Base-by-base conservation (phyloP, 2,797 vertebrate genomes). In the Myotis pilosus region DNA sequence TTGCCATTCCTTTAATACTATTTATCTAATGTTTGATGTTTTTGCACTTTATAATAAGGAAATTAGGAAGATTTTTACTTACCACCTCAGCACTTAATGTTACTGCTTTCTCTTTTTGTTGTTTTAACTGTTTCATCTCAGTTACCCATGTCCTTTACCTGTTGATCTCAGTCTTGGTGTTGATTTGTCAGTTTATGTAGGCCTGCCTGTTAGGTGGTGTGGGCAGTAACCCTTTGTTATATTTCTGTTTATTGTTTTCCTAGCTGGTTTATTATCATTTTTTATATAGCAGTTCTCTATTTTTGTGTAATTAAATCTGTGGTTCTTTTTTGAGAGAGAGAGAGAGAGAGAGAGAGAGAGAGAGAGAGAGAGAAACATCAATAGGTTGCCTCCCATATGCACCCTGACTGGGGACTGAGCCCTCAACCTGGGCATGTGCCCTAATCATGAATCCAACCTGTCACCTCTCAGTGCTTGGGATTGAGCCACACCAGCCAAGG, bases 281-380 rank as follows among this genome's bases (percentile, higher is more conserved):
- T 74, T 72, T 22, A 87, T 71, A 57, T 36, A 81, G 23, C 10
- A 62, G 25, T 89, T 92, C 76, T 81, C 23, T 87, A 62, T 94
- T 91, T 97, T 91, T 55, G 41, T 71, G 69, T 91, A 38, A 9
- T 92, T 91, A 85, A 86, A 49, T 64, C 47, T 76, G 8, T 89
- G 62, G 17, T 55, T 90, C 13, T 68, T 95, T 86, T 82, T 76
- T 3, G 5, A 10, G 64, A 66, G 64, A 66, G n/a, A 66, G 17
- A 66, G 64, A 51, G 51, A 51, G 20, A 8, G 53, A 10, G 62
- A 64, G 62, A 66, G 30, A 64, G 16, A n/a, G n/a, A n/a, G n/a
- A 64, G 62, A 49, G 49, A 49, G 19, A 19, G 51, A 53, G 1
- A n/a, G 62, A 33, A 66, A 66, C n/a, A 66, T 66, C 16, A 66